Base-by-base conservation (phyloP, 1,140 invertebrate species). In the Camponotus vicinus region DNA sequence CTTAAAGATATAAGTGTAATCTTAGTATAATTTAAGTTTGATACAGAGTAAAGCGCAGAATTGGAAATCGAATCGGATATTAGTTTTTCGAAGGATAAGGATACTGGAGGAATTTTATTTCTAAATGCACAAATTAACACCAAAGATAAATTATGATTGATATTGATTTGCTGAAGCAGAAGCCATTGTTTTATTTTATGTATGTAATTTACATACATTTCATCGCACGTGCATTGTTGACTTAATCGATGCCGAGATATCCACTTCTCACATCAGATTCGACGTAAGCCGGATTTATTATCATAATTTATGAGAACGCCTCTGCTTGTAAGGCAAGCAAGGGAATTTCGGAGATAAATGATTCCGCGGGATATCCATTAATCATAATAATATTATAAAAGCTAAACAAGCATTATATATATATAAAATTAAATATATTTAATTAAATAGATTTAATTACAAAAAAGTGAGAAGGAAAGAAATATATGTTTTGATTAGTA, bases 121-220 rank as follows among this genome's bases (percentile, higher is more conserved):
- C 0, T 45, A 40, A 42, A 55, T 2, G 1, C 11, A 21, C 13
- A 34, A 55, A 73, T 73, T 52, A 55, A 37, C 9, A 18, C 2
- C 34, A 7, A 9, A 52, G 9, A 13, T 15, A 11, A 32, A 71
- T 55, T 73, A 55, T 18, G 32, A 73, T 52, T 49, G 5, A 61
- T 61, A 27, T 8, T 27, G 9, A 73, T 45, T 52, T 71, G 15
- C 4, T 15, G 32, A 70, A 6, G 15, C 15, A n/a, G 1, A 11
- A 21, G 7, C 34, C 9, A 37, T 21, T 3, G 18, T 37, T n/a
- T 37, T 18, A 6, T 64, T 11, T 34, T 15, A 3, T 5, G 11
- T 34, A 13, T 55, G 11, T 40, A 75, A 55, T 75, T 75, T 75
- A n/a, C 34, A 76, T 61, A 76, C 32, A 82, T 82, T 40, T 71